Evolutionary conservation across 2,797 vertebrate genomes (phyloP), one percentile per base, ranked within the genome.

Genomic region (Notolabrus celidotus): DNA sequence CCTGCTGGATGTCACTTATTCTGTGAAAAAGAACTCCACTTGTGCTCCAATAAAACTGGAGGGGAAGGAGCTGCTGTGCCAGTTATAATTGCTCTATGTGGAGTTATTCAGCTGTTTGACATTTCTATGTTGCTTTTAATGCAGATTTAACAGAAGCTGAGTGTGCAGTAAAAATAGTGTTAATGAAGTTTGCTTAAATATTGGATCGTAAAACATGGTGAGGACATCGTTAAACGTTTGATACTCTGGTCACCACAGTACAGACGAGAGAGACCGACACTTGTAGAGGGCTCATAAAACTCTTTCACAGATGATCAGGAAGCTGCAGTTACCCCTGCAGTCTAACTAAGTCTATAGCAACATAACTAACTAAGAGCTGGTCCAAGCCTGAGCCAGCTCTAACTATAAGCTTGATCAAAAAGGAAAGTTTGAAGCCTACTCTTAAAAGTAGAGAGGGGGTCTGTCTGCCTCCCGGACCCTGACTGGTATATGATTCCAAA

Each of bases 21-120:
- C 46, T 25, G 33, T 47, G 42, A 61, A 12, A n/a, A 58, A 31
- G 20, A 36, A 36, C 14, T 42, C 29, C 14, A 33, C 14, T 11
- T 23, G 12, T 59, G 41, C 14, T 3, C 41, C 1, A 7, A 6
- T 20, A 17, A 33, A 46, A 33, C 19, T 22, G 14, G 22, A 10
- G 10, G 9, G 19, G 33, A 45, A 36, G 6, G 12, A 23, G 29
- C 14, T 45, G n/a, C 22, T 17, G 23, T n/a, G 14, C 20, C 7
- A 9, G 5, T 36, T 16, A 23, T 38, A 38, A 38, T 38, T 54
- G 20, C 14, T 22, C 15, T 14, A 22, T 36, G 51, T 31, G 20
- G 33, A 54, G 51, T n/a, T 22, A 36, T 52, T 52, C 29, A 52
- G 29, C 49, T 31, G 29, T 36, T 36, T 2, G 36, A 54, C 51